Conservation (phyloP, 2,888 invertebrate species). For the Monoplex corrugatus region DNA sequence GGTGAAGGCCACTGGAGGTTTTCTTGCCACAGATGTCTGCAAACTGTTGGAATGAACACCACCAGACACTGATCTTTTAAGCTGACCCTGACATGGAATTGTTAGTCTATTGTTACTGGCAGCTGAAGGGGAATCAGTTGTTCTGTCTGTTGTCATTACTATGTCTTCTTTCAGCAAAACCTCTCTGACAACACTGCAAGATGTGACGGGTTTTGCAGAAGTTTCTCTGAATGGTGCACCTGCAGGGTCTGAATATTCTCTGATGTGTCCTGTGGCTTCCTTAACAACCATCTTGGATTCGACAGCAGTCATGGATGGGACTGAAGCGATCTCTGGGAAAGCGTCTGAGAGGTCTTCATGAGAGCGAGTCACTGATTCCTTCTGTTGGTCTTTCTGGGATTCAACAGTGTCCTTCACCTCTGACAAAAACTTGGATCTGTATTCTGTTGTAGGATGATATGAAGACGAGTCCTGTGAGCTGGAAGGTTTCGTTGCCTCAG, state of each 20-base stretch:
- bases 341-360: background rate
- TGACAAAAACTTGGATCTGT: background rate
- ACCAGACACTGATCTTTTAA: background rate
- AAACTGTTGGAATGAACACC: background rate
- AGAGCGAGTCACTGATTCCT: background rate
- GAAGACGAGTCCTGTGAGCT: background rate
- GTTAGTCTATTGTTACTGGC: background rate
- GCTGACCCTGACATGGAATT: background rate
- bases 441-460: background rate
- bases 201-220: background rate
- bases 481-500: background rate
- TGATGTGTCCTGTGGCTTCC: background rate
- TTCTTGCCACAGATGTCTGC: background rate
- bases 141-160: background rate
- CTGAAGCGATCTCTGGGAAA: background rate
- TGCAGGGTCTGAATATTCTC: background rate
- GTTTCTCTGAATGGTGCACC: conserved; percentile 12
- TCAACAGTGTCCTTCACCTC: background rate
- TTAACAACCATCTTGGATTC: background rate
- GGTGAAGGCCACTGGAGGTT: background rate
- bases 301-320: background rate
- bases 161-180: background rate
- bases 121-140: background rate
- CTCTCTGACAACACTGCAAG: conserved; percentile 26
- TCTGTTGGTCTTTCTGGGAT: background rate